Conservation (phyloP, 2,888 invertebrate genomes). For the Pyralis farinalis region DNA sequence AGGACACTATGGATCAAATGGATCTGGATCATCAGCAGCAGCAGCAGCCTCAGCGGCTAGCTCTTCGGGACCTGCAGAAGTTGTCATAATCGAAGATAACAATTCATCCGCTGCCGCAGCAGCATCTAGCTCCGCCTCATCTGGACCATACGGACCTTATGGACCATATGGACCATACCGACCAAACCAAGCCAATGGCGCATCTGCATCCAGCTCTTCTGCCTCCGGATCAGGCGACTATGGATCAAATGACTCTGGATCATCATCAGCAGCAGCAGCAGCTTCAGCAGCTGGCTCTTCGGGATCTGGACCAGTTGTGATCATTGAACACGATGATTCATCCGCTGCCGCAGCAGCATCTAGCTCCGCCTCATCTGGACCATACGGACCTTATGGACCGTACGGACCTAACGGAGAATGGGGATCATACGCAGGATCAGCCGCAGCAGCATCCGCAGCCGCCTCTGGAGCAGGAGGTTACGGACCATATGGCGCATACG, state of each 20-base stretch:
- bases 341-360: slow-evolving; percentile 10
- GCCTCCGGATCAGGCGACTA: too few species aligned
- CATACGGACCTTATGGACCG: slow-evolving; percentile 5
- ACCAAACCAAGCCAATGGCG: too few species aligned
- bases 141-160: too few species aligned
- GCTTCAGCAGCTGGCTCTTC: too few species aligned
- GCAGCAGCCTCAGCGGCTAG: slow-evolving; percentile 11
- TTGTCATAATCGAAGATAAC: not conserved
- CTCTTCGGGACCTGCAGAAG: slow-evolving; percentile 1
- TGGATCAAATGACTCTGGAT: too few species aligned
- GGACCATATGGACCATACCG: too few species aligned
- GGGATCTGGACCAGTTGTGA: too few species aligned
- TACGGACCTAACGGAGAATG: slow-evolving; percentile 3
- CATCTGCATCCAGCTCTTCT: too few species aligned
- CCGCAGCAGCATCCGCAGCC: slow-evolving; percentile 9
- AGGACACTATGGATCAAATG: slow-evolving; percentile 5
- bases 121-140: too few species aligned
- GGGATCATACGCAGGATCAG: not conserved
- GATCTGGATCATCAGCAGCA: slow-evolving; percentile 12
- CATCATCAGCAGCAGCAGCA: too few species aligned
- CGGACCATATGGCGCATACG: slow-evolving; percentile 12
- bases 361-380: slow-evolving; percentile 11
- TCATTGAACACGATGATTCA: too few species aligned
- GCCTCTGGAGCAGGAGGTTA: slow-evolving; percentile 10
- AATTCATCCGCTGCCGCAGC: slow-evolving; percentile 7